These are phyloP conservation scores for Scylla paramamosain DNA, from an alignment of 1,140 invertebrate genomes.

Conservation along the genomic window DNA sequence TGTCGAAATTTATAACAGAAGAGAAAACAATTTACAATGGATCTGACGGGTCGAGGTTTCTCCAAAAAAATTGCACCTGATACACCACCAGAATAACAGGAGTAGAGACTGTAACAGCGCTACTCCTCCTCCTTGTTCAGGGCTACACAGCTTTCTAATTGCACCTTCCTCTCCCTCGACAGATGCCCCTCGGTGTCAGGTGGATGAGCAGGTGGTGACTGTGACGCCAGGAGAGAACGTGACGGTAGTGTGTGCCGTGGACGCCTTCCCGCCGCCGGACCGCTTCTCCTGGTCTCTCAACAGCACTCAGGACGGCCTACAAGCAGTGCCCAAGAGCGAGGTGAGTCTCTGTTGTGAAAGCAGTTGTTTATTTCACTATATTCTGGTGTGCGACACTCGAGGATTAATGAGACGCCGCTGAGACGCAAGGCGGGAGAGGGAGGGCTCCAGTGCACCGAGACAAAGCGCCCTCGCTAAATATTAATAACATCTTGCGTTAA, in stretches of 20 bases:
- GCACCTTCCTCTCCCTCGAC: background rate
- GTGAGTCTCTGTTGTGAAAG: background rate
- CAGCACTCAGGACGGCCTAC: conserved; percentile 32
- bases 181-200: conserved; percentile 53
- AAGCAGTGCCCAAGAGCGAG: conserved; percentile 31
- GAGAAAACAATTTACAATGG: no score
- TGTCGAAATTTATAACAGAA: no score
- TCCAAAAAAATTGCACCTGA: background rate
- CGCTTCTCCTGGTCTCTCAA: conserved; percentile 55
- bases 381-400: no score
- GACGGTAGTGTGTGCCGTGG: conserved; percentile 15
- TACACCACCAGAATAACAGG: background rate
- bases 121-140: background rate
- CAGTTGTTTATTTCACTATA: no score
- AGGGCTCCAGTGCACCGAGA: no score
- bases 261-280: conserved; percentile 42
- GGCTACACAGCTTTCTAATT: no score
- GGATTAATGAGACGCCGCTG: no score
- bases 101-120: background rate
- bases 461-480: no score
- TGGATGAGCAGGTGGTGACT: conserved; percentile 36
- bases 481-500: no score
- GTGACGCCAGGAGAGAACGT: conserved; percentile 58
- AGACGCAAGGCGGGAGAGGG: no score
- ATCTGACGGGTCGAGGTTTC: background rate